Conservation (phyloP, 2,113 vertebrate genomes). For the Entomyzon cyanotis region DNA sequence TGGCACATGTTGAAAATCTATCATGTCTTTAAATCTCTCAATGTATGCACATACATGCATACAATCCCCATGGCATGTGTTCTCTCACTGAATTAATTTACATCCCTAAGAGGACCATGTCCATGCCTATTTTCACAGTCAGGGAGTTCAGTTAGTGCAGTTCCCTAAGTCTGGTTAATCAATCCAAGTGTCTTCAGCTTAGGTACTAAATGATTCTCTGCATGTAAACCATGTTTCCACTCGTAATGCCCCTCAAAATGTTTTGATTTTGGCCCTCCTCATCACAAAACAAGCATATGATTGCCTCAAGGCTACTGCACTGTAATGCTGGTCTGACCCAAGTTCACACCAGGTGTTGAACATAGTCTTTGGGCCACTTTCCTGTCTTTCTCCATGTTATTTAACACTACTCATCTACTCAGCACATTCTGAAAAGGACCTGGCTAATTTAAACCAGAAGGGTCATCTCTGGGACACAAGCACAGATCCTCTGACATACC, state of each 20-base stretch:
- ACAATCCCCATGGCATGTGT: background rate
- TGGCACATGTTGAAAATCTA: slow-evolving; percentile 1
- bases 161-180: background rate
- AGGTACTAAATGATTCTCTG: background rate
- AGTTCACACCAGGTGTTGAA: background rate
- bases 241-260: background rate
- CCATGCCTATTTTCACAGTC: background rate
- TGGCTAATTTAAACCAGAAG: background rate
- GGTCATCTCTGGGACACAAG: background rate
- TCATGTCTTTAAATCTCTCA: background rate
- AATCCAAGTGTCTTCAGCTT: background rate
- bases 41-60: background rate
- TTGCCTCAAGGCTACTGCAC: background rate
- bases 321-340: background rate
- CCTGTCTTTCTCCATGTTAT: background rate
- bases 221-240: background rate
- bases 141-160: background rate
- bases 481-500: background rate
- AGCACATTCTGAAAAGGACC: background rate
- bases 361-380: background rate
- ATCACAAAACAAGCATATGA: background rate
- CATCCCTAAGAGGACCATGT: background rate
- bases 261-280: background rate
- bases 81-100: background rate
- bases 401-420: background rate